Conservation (phyloP, 92 coral and sea anemone genomes). For the Scolanthus callimorphus region DNA sequence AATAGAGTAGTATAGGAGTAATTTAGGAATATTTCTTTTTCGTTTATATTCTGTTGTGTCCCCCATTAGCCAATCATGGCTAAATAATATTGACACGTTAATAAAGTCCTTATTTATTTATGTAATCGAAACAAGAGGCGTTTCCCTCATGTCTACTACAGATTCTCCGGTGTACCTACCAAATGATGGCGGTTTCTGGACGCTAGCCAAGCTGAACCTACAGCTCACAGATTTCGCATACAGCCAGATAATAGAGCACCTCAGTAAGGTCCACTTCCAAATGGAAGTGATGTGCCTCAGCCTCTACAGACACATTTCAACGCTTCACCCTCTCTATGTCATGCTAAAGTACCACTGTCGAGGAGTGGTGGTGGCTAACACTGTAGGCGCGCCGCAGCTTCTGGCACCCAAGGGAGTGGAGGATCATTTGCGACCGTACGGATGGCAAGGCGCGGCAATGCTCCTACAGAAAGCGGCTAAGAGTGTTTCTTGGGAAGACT, state of each 20-base stretch:
- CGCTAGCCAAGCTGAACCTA: conserved; percentile 46
- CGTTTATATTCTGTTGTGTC: no score
- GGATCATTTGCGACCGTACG: conserved; percentile 65
- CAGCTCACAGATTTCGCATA: conserved; percentile 48
- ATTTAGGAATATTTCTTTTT: no score
- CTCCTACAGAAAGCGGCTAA: conserved; percentile 44
- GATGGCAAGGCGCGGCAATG: conserved; percentile 49
- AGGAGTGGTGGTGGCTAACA: conserved; percentile 54
- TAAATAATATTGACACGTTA: no score
- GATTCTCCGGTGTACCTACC: conserved; percentile 45
- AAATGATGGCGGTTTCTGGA: conserved; percentile 39
- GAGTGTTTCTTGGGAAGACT: conserved; percentile 63
- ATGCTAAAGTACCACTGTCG: conserved; percentile 72
- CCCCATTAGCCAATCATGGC: no score
- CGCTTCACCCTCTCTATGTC: conserved; percentile 49
- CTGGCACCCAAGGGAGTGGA: conserved; percentile 32
- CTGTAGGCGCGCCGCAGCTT: conserved; percentile 65
- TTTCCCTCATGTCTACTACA: no score
- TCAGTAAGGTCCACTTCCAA: conserved; percentile 54
- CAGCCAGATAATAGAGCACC: conserved; percentile 51
- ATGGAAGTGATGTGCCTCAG: conserved; percentile 55
- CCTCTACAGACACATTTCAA: conserved; percentile 48
- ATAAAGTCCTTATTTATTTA: no score
- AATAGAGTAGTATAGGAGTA: no score
- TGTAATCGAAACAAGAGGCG: no score